Base-by-base conservation (phyloP, 1,140 invertebrate genomes). In the Lepidotrigona ventralis region DNA sequence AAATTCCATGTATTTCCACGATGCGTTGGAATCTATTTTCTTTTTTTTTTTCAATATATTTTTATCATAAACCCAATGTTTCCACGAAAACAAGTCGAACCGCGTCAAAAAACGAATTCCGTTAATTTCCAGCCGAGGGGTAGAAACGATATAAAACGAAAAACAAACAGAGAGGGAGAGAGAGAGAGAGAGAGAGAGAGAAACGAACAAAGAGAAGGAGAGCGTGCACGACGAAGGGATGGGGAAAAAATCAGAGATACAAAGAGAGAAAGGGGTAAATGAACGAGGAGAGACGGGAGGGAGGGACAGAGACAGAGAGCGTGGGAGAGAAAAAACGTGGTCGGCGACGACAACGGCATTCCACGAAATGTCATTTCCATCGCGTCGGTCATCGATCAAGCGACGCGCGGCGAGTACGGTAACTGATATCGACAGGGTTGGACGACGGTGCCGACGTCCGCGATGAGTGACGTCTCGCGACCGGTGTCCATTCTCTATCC, bases 401-500 rank as follows among this genome's bases (percentile, higher is more conserved):
- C 83, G 82, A 79, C 80, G 83, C 64, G 64, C 83, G 39, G 77
- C 64, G 76, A 88, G 80, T 80, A 80, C 79, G 87, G 88, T 89
- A 89, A 89, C 88, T 86, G 88, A 90, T 89, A 90, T 90, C 84
- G 89, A 90, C 87, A 88, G 76, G 81, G 83, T 85, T 74, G 85
- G 79, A 81, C 74, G 79, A 78, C 74, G 81, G 76, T 77, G 77
- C 78, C 85, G 81, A 84, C 83, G 79, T 88, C 66, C 79, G n/a
- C 85, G 82, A 86, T 80, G 83, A 86, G 85, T 86, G 82, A 74
- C 85, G 71, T 84, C 76, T 80, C 77, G 83, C 82, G 53, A 76
- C 79, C 79, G 84, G 88, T 84, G 74, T 84, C 79, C 86, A 60
- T 89, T 72, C 84, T 73, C 74, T 76, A 33, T 70, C 54, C 26